phyloP scores from a whole-genome alignment of 1,140 invertebrate genomes.

The Ridgeia piscesae region DNA sequence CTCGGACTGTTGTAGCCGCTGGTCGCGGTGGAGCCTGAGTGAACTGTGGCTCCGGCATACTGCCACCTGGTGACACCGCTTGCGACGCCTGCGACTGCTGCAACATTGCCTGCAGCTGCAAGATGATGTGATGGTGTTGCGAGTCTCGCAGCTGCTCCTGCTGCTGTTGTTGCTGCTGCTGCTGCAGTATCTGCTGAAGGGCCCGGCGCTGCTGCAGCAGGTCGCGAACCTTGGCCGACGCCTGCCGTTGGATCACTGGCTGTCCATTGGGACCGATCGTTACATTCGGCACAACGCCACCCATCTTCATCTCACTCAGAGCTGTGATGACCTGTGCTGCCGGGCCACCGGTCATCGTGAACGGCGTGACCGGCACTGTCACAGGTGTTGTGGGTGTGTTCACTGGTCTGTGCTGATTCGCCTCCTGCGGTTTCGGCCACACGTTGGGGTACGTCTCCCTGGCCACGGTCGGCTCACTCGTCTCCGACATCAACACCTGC shows the following conservation, averaged over 20 bases:
- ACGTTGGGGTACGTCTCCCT: not conserved
- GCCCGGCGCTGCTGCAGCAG: not conserved
- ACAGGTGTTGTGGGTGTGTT: not conserved
- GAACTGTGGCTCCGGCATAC: not conserved
- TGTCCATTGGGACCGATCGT: not conserved
- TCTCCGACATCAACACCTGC: not conserved
- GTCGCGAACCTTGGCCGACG: not conserved
- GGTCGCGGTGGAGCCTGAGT: not conserved
- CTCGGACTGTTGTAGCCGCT: not conserved
- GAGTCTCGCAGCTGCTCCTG: slow-evolving; percentile 2
- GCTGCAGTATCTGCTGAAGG: not conserved
- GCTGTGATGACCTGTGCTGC: not conserved
- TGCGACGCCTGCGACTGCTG: not conserved
- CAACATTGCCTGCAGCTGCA: not conserved
- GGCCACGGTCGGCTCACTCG: not conserved
- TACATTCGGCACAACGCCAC: not conserved
- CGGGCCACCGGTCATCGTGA: not conserved
- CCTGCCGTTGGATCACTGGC: not conserved
- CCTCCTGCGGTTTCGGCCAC: not conserved
- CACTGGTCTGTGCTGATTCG: not conserved
- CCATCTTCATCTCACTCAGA: not conserved
- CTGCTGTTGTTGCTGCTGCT: not conserved
- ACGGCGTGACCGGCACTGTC: not conserved
- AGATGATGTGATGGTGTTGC: not conserved
- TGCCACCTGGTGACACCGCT: not conserved